phyloP scores from a whole-genome alignment of 2,113 vertebrate genomes.

The Peucedramus taeniatus region DNA sequence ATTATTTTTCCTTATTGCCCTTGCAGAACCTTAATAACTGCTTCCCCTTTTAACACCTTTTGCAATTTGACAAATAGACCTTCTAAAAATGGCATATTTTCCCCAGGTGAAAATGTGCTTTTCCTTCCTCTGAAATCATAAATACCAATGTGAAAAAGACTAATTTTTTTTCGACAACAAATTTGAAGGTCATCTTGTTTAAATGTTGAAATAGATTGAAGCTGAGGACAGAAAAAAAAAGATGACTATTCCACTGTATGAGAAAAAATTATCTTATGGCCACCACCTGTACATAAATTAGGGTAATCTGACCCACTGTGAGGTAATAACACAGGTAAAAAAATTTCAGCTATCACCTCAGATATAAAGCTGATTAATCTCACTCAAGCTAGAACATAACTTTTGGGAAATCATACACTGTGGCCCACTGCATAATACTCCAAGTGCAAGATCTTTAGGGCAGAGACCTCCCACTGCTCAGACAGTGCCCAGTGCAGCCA shows the following conservation, averaged over 20 bases:
- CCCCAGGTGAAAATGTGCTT: background rate
- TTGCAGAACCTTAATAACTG: conserved; percentile 14
- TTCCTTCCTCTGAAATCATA: background rate
- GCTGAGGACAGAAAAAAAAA: background rate
- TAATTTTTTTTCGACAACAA: background rate
- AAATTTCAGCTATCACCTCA: background rate
- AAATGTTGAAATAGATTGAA: background rate
- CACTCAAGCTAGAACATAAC: background rate
- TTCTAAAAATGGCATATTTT: conserved; percentile 25
- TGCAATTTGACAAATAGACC: background rate
- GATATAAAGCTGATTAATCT: background rate
- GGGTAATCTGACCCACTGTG: background rate
- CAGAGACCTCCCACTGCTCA: background rate
- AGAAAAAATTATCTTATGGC: background rate
- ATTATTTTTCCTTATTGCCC: background rate
- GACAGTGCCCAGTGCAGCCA: background rate
- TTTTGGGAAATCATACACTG: background rate
- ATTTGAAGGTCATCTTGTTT: background rate
- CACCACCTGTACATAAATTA: background rate
- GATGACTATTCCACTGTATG: background rate
- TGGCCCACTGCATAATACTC: background rate
- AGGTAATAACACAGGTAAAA: background rate
- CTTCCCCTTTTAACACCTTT: background rate
- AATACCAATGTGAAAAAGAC: conserved; percentile 4
- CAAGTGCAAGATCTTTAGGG: background rate